phyloP scores from a whole-genome alignment of 2,113 vertebrate genomes.

The Callocephalon fimbriatum region DNA sequence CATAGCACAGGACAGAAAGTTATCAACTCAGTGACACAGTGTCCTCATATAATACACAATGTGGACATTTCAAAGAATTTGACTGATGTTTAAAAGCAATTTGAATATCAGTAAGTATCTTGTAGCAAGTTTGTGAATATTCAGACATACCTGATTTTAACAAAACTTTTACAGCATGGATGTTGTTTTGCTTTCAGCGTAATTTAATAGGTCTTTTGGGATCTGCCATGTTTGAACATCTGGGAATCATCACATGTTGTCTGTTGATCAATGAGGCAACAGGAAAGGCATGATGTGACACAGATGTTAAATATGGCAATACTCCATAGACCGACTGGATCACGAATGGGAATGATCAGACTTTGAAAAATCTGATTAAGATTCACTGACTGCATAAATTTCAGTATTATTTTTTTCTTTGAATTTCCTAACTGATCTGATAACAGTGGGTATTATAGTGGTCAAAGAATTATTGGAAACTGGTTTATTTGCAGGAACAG shows the following conservation, averaged over 20 bases:
- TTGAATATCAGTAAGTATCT: constrained; percentile 2
- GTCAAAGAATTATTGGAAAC: background rate
- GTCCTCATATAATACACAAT: background rate
- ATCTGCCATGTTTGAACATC: constrained; percentile 62
- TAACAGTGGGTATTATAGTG: background rate
- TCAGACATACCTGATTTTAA: constrained; percentile 17
- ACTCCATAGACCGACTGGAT: constrained; percentile 57
- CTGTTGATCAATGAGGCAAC: constrained; percentile 72
- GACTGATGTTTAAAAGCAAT: background rate
- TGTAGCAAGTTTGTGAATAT: background rate
- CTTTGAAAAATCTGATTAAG: constrained; percentile 58
- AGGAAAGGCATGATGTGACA: constrained; percentile 71
- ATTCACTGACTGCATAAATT: constrained; percentile 41
- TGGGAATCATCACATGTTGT: constrained; percentile 72
- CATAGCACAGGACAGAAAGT: background rate
- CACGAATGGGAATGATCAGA: constrained; percentile 60
- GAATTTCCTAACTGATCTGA: background rate
- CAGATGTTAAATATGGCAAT: constrained; percentile 69
- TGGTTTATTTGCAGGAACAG: background rate
- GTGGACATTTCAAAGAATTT: background rate
- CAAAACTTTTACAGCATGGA: background rate
- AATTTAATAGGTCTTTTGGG: constrained; percentile 56
- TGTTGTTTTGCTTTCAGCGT: constrained; percentile 52
- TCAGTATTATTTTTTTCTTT: background rate
- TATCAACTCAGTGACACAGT: background rate